Evolutionary conservation across 2,113 vertebrate species (phyloP), one percentile per base, ranked within the genome.

Genomic region (Uria lomvia): DNA sequence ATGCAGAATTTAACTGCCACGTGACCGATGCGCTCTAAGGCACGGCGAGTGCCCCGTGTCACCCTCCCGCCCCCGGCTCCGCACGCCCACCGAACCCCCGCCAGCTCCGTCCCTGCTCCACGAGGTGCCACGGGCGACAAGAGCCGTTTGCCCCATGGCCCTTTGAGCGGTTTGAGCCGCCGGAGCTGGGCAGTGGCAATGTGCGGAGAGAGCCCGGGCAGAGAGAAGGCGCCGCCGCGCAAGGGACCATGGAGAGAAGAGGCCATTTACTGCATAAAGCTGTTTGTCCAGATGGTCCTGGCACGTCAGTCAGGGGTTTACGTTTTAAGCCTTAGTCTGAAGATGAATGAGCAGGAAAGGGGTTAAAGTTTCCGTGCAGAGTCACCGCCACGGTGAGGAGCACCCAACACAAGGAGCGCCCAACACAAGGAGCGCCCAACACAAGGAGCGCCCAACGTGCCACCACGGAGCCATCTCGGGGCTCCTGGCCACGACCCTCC

Each of bases 161-260:
- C 50, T 10, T 4, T 3, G 52, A 32, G 5, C 1, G 22, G 12
- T 23, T 11, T 10, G 62, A 52, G 53, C 55, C 11, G 60, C 13
- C 8, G 1, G n/a, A 6, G 1, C n/a, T 3, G 34, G 55, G 22
- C 47, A 27, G 36, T 1, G 18, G 50, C 1, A 30, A 30, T 0
- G 7, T 0, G 21, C 1, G 4, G 29, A 18, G 47, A 15, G 62
- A 15, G 59, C 52, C 16, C 4, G 15, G 43, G 5, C 12, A 12
- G 72, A 26, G 67, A 26, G 29, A 8, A 20, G 5, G 5, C 18
- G 1, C 27, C 1, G 17, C 59, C 6, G 12, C 1, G 34, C 17
- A 8, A 5, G 45, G 12, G 59, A 13, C 2, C 11, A 6, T 12
- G 34, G 47, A 49, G 47, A 24, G 21, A 16, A 22, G 38, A 21